Evolutionary conservation across 2,113 vertebrate genomes (phyloP), one percentile per base, ranked within the genome.

Genomic region (Carlito syrichta): DNA sequence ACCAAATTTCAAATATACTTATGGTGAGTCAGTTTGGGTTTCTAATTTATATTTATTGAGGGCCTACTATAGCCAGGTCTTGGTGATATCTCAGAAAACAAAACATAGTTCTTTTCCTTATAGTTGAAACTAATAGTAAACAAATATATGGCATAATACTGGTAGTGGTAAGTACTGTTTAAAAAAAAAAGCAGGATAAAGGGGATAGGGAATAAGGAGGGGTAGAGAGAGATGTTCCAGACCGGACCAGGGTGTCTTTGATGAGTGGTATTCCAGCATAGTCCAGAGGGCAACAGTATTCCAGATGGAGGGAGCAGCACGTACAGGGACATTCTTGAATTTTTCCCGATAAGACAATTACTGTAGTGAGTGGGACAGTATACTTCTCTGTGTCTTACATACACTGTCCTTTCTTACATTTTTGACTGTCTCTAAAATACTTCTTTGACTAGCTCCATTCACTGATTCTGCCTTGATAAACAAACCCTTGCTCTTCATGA

Each of bases 71-170:
- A 48, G 82, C 56, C 5, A 83, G 38, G 23, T 68, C 86, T 86
- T 43, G 30, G 40, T 5, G n/a, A 30, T 89, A 52, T 79, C n/a
- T 96, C 74, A 87, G 93, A 86, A 95, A 94, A 79, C 68, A 89
- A 79, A 95, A 76, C 25, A 27, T 60, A 60, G 43, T n/a, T 5
- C 8, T 77, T 96, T 89, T 79, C 81, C 58, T 81, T 7, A 3
- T 69, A 30, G 9, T 66, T 85, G n/a, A 91, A 94, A 58, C 17
- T 52, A 54, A 69, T 71, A 58, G 60, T 52, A 87, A 96, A 23
- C 32, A 74, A 79, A 90, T 35, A 38, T 17, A 43, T n/a, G n/a
- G n/a, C n/a, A n/a, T 66, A 60, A 19, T 76, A 66, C 40, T 16
- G 38, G 25, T 10, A 14, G 40, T 66, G n/a, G 8, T 32, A 22